These are phyloP conservation scores for Parauchenoglanis ngamensis DNA, from an alignment of 2,797 vertebrate genomes.

Conservation along the genomic window DNA sequence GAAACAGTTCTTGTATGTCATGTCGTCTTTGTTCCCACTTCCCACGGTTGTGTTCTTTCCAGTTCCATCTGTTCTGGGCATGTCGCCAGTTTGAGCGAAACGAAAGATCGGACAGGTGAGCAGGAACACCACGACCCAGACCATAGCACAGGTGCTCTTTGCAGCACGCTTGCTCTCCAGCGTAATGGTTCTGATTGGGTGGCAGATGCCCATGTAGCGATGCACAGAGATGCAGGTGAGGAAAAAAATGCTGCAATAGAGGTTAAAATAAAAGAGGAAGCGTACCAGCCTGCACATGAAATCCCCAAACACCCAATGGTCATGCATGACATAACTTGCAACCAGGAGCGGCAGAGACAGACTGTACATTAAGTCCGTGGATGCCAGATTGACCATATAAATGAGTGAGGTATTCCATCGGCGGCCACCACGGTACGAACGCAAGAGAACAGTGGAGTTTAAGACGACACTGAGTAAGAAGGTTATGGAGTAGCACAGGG, in stretches of 20 bases:
- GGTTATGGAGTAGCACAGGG: slow-evolving; percentile 82
- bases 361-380: slow-evolving; percentile 85
- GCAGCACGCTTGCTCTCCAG: slow-evolving; percentile 78
- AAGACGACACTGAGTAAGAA: slow-evolving; percentile 80
- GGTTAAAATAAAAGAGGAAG: slow-evolving; percentile 85
- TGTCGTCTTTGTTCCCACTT: neutral
- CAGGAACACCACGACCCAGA: slow-evolving; percentile 79
- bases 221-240: slow-evolving; percentile 82
- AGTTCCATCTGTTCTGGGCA: slow-evolving; percentile 42
- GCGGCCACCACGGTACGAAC: slow-evolving; percentile 70
- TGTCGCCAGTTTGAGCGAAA: slow-evolving; percentile 73
- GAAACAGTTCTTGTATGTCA: slow-evolving; percentile 75
- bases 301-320: slow-evolving; percentile 83
- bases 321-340: slow-evolving; percentile 80
- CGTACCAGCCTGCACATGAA: slow-evolving; percentile 84
- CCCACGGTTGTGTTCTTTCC: slow-evolving; percentile 20
- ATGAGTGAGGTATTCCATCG: slow-evolving; percentile 82
- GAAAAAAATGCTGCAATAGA: slow-evolving; percentile 85
- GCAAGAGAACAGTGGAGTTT: slow-evolving; percentile 79
- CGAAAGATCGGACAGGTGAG: slow-evolving; percentile 82
- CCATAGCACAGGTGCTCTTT: slow-evolving; percentile 73
- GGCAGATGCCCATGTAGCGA: slow-evolving; percentile 84
- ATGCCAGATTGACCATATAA: slow-evolving; percentile 85
- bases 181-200: slow-evolving; percentile 80
- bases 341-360: slow-evolving; percentile 81